These are phyloP conservation scores for Fissipunctia ypsillon DNA, from an alignment of 2,888 invertebrate genomes.

Conservation along the genomic window DNA sequence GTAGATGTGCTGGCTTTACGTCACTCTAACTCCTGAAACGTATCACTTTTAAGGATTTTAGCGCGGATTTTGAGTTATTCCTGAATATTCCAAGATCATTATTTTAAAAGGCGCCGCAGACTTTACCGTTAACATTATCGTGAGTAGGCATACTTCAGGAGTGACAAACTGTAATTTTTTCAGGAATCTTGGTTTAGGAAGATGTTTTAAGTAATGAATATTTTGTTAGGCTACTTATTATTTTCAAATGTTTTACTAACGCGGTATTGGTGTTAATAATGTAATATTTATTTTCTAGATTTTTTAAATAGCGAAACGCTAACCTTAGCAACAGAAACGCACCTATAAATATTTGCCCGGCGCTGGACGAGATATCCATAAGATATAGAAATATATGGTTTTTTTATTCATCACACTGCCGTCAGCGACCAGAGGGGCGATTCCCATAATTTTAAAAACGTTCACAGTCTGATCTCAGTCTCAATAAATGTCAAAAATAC, in stretches of 20 bases:
- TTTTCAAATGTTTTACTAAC: neutral
- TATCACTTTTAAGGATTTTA: conserved; percentile 61
- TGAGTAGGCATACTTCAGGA: conserved; percentile 28
- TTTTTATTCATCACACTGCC: neutral
- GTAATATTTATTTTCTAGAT: neutral
- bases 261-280: neutral
- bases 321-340: neutral
- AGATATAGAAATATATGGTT: too few relatives aligned
- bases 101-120: conserved; percentile 52
- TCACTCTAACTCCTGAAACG: conserved; percentile 53
- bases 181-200: neutral
- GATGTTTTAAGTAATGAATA: conserved; percentile 14
- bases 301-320: neutral
- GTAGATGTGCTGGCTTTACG: conserved; percentile 55
- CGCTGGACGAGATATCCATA: neutral
- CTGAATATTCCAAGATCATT: conserved; percentile 59
- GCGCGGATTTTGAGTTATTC: conserved; percentile 51
- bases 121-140: conserved; percentile 31
- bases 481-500: too few relatives aligned
- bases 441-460: too few relatives aligned
- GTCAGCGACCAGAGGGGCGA: too few relatives aligned
- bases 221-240: neutral
- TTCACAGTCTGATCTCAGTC: too few relatives aligned
- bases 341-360: too few relatives aligned
- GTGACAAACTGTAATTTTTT: neutral